phyloP scores from a whole-genome alignment of 2,888 invertebrate genomes.

The Pammene aurita region DNA sequence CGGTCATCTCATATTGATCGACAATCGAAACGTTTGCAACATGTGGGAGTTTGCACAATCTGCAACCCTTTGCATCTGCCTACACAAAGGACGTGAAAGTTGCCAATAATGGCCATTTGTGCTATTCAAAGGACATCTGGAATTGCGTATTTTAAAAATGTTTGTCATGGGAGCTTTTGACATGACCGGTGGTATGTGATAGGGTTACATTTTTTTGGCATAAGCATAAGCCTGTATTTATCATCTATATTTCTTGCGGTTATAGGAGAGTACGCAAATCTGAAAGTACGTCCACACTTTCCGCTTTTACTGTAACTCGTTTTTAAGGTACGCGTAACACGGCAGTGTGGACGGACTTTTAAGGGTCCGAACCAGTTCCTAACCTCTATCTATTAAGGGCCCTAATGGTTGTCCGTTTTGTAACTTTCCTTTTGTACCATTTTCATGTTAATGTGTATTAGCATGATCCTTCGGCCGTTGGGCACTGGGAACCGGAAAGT shows the following conservation, averaged over 20 bases:
- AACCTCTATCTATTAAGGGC: conserved; percentile 27
- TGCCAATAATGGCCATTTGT: conserved; percentile 24
- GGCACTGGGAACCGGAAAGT: conserved; percentile 15
- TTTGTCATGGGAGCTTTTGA: conserved; percentile 20
- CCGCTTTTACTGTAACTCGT: neutral
- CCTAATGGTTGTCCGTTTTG: conserved; percentile 32
- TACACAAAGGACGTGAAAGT: conserved; percentile 35
- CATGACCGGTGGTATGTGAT: conserved; percentile 3
- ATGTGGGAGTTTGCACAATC: conserved; percentile 25
- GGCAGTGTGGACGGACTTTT: conserved; percentile 3
- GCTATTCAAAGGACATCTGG: conserved; percentile 29
- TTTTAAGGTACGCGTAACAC: neutral
- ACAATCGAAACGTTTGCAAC: neutral
- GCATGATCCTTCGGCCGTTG: conserved; percentile 31
- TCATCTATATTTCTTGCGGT: too few relatives aligned
- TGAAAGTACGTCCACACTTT: neutral
- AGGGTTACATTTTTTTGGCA: conserved; percentile 13
- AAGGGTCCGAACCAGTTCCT: conserved; percentile 27
- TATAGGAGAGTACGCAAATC: neutral
- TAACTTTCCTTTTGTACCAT: conserved; percentile 35
- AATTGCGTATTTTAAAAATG: conserved; percentile 30
- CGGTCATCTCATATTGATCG: conserved; percentile 10
- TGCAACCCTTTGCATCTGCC: conserved; percentile 37
- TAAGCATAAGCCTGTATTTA: too few relatives aligned
- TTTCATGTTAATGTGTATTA: conserved; percentile 36